phyloP scores from a whole-genome alignment of 2,888 invertebrate genomes.

The Lagria hirta region DNA sequence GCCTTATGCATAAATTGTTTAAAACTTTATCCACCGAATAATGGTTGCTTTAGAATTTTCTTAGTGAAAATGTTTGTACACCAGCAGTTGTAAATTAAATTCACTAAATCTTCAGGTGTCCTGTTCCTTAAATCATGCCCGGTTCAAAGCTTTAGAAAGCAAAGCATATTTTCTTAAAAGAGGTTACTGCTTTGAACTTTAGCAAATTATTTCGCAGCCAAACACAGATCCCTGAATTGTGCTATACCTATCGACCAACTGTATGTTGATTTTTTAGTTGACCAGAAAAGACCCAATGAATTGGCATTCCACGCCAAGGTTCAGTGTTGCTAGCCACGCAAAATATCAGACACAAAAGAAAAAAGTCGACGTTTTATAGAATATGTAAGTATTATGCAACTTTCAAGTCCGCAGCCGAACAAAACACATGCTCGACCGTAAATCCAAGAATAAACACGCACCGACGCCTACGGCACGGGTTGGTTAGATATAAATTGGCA shows the following conservation, averaged over 20 bases:
- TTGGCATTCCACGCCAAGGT: no score
- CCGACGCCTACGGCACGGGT: constrained; percentile 35
- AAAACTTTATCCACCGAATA: constrained; percentile 27
- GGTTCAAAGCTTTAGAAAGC: no score
- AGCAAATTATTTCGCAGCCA: no score
- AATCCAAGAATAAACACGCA: constrained; percentile 37
- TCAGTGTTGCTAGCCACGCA: constrained; percentile 15
- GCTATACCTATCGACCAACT: no score
- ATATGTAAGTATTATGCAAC: constrained; percentile 34
- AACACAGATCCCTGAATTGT: no score
- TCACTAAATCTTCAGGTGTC: constrained; percentile 21
- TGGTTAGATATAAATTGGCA: constrained; percentile 37
- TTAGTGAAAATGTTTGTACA: constrained; percentile 15
- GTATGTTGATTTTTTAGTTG: no score
- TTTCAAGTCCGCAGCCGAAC: constrained; percentile 15
- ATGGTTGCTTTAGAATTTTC: constrained; percentile 23
- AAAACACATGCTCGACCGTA: constrained; percentile 29
- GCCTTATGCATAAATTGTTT: constrained; percentile 23
- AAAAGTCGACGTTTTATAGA: no score
- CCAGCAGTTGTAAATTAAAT: constrained; percentile 22
- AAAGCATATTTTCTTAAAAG: no score
- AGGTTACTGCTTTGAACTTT: no score
- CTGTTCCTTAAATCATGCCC: constrained; percentile 5
- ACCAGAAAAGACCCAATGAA: no score
- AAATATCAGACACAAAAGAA: constrained; percentile 19